A percentile compares a stretch with the other conserved stretches of the same genome.
Evolutionary conservation across 1,140 invertebrate species (phyloP).

Genomic region (Charaxes varanes): DNA sequence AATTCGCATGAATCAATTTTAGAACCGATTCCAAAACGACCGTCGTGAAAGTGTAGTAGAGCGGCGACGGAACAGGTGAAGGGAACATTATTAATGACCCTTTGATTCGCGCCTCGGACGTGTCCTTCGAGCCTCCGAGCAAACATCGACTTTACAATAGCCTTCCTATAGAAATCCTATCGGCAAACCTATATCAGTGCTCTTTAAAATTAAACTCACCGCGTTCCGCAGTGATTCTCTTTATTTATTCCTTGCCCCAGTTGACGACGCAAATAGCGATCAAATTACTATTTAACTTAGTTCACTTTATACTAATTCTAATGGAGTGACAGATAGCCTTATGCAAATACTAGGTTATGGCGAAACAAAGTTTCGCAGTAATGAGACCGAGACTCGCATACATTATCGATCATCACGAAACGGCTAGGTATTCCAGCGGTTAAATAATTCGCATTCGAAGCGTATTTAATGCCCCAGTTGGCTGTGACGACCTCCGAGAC

Average conservation of each 20-base stretch:
- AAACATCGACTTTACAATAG: not conserved
- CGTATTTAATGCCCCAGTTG: constrained; percentile 43
- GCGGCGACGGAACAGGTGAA: constrained; percentile 31
- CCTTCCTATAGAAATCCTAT: constrained; percentile 9
- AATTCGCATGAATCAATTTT: constrained; percentile 19
- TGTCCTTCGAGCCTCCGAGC: constrained; percentile 11
- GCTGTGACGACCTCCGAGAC: constrained; percentile 34
- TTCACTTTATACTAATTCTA: constrained; percentile 27
- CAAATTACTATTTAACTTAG: constrained; percentile 37
- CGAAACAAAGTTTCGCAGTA: constrained; percentile 41
- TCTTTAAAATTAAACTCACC: constrained; percentile 1
- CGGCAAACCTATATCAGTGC: not conserved
- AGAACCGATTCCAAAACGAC: constrained; percentile 16
- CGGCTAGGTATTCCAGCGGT: constrained; percentile 28
- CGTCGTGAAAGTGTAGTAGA: constrained; percentile 18
- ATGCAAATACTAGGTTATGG: constrained; percentile 40
- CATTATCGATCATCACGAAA: constrained; percentile 53
- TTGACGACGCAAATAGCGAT: constrained; percentile 29
- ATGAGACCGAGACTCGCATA: constrained; percentile 40
- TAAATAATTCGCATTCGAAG: constrained; percentile 44
- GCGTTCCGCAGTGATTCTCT: constrained; percentile 27
- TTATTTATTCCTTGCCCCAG: constrained; percentile 21
- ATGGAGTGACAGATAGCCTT: constrained; percentile 43
- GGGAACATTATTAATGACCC: constrained; percentile 38
- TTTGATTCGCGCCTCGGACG: constrained; percentile 13